A percentile compares a stretch with the other conserved stretches of the same genome.
Conservation (phyloP, 1,140 invertebrate species). For the Caenorhabditis latens region DNA sequence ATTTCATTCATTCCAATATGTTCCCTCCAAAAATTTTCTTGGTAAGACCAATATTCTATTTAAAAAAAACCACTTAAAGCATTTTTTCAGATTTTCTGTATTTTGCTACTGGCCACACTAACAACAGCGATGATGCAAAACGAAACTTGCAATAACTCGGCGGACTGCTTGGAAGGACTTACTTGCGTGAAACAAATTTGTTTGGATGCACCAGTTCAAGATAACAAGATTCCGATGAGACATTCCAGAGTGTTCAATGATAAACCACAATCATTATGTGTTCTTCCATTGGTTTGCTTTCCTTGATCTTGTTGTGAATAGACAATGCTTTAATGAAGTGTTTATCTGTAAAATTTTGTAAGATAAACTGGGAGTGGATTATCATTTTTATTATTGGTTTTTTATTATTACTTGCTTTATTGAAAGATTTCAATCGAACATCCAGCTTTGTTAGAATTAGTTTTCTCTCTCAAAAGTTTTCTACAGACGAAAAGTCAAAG, state of each 20-base stretch:
- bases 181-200: background rate
- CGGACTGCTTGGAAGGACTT: background rate
- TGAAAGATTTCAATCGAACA: too few species aligned
- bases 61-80: background rate
- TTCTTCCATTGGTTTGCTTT: conserved; percentile 15
- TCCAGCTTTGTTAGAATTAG: too few species aligned
- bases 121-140: background rate
- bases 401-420: too few species aligned
- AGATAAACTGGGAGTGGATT: too few species aligned
- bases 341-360: background rate
- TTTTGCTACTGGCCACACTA: too few species aligned
- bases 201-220: background rate
- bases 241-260: conserved; percentile 7
- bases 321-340: background rate
- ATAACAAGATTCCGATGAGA: background rate
- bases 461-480: too few species aligned
- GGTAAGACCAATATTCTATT: background rate
- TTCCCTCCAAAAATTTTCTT: background rate
- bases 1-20: background rate
- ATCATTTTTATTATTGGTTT: too few species aligned
- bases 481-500: too few species aligned
- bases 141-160: conserved; percentile 5
- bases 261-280: background rate
- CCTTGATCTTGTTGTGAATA: background rate
- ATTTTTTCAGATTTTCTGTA: background rate